Conservation (phyloP, 2,113 vertebrate genomes). For the Anarrhichthys ocellatus region DNA sequence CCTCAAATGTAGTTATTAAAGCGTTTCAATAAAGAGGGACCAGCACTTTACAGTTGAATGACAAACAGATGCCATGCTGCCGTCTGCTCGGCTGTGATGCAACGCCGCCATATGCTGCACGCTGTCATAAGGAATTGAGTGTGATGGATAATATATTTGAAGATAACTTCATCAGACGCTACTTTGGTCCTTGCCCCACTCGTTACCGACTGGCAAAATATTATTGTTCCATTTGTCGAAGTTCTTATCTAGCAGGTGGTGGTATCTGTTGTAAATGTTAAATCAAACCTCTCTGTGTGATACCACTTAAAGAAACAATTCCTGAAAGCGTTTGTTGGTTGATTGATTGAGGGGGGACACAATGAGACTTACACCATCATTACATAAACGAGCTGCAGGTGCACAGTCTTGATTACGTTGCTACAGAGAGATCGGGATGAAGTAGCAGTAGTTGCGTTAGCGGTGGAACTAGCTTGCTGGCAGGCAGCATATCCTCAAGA, state of each 20-base stretch:
- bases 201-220: too few relatives aligned
- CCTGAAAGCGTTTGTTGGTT: constrained; percentile 35
- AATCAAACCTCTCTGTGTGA: background rate
- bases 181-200: background rate
- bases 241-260: background rate
- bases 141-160: constrained; percentile 25
- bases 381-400: constrained; percentile 67
- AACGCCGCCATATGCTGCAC: constrained; percentile 37
- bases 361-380: constrained; percentile 21
- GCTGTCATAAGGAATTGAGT: background rate
- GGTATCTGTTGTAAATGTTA: background rate
- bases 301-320: constrained; percentile 4
- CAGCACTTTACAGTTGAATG: constrained; percentile 29
- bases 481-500: constrained; percentile 51
- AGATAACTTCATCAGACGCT: background rate
- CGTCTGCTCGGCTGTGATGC: constrained; percentile 25
- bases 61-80: constrained; percentile 33
- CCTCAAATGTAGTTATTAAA: background rate
- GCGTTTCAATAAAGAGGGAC: background rate
- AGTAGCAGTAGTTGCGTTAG: constrained; percentile 41
- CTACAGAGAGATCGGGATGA: constrained; percentile 32
- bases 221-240: background rate
- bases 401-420: constrained; percentile 24
- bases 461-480: constrained; percentile 22
- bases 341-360: background rate